phyloP scores from a whole-genome alignment of 2,113 vertebrate genomes.

The Ivindomyrus marchei region DNA sequence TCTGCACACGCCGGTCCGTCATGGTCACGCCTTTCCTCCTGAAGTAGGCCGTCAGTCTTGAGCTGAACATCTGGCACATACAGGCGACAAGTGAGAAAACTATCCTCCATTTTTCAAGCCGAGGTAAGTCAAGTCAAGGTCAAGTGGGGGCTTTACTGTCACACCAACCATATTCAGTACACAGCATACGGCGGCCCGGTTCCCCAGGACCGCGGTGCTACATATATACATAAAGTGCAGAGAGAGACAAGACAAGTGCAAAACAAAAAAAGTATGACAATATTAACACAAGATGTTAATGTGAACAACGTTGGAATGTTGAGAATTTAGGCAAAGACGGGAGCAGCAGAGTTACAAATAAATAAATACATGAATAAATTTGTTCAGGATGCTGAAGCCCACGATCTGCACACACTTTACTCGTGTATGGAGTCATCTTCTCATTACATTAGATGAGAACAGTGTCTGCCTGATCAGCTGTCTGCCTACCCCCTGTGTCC shows the following conservation, averaged over 20 bases:
- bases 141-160: not conserved
- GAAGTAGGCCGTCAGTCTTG: constrained; percentile 82
- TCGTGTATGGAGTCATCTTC: not conserved
- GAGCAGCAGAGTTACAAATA: not conserved
- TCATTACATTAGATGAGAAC: not conserved
- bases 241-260: not conserved
- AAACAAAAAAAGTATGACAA: not conserved
- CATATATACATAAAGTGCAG: not conserved
- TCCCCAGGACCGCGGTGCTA: not conserved
- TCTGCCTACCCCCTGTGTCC: not conserved
- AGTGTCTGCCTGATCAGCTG: not conserved
- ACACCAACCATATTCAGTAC: not conserved
- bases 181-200: not conserved
- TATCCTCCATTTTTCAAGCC: not conserved
- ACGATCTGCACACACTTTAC: not conserved
- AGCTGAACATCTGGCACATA: constrained; percentile 79
- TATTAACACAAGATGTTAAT: not conserved
- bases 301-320: not conserved
- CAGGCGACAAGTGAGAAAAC: not conserved
- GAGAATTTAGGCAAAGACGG: not conserved
- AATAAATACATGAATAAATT: not conserved
- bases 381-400: not conserved
- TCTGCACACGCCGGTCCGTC: constrained; percentile 85
- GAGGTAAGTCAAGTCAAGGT: not conserved
- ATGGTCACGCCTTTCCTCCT: constrained; percentile 75